Base-by-base conservation (phyloP, 1,140 invertebrate genomes). In the Cylas formicarius region DNA sequence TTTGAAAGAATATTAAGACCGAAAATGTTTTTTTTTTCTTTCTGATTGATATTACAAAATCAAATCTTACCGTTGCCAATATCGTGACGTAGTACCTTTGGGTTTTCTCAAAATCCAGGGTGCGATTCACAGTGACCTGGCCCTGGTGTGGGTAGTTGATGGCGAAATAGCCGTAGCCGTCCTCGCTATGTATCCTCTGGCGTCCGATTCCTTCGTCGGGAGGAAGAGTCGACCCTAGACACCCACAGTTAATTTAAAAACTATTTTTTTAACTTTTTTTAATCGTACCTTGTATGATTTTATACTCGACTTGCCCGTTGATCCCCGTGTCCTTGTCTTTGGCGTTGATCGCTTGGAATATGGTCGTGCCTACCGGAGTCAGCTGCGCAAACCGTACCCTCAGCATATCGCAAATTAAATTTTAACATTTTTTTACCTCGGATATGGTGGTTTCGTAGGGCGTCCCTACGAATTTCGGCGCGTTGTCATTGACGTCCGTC, bases 401-500 rank as follows among this genome's bases (percentile, higher is more conserved):
- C n/a, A 26, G 16, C 16, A 28, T 16, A 32, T 21, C 10, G 26
- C 11, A 23, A 44, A 22, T 31, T n/a, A 49, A 29, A 45, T 10
- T 20, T 28, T 33, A 26, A 23, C 11, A 31, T 16, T 2, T 36
- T 39, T 36, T 26, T 73, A 91, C 88, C 79, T 93, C 88, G n/a
- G 87, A 81, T 37, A 91, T 81, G 29, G 76, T 83, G 20, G 84
- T 79, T 64, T 85, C 79, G 60, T 91, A 92, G 13, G 86, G 83
- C 23, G 80, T 80, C 54, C 83, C 82, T 53, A 82, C 70, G 68
- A 90, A 90, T 54, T 78, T 73, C 14, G 86, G 84, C 20, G 79
- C 77, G 67, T 92, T 92, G 65, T 93, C 88, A 61, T 93, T 93
- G 58, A 90, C 78, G 67, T 91, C 88, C n/a, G 84, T 86, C 40